Percentiles rank a stretch among this genome's conserved stretches.
Conservation (phyloP, 1,140 invertebrate species). For the Trichogramma pretiosum region DNA sequence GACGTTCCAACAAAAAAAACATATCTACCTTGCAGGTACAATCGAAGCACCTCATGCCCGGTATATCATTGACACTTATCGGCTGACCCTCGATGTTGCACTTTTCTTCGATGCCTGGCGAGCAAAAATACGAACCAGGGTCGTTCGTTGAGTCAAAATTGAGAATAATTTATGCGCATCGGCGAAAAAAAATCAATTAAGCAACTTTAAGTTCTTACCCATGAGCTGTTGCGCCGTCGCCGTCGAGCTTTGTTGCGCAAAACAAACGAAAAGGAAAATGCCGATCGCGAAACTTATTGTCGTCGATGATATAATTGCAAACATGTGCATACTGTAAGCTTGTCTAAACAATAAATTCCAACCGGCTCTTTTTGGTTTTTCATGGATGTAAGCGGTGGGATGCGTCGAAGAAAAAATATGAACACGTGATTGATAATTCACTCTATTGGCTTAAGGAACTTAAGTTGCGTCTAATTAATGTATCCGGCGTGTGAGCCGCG, state of each 20-base stretch:
- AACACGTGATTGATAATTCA: no score
- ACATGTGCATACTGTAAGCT: background rate
- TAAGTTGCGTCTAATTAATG: no score
- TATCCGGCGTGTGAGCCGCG: no score
- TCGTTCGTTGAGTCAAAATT: no score
- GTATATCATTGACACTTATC: conserved; percentile 30
- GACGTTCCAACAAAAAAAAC: background rate
- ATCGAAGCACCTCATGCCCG: conserved; percentile 32
- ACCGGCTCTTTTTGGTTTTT: background rate
- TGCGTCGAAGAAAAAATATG: background rate
- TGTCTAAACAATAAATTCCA: conserved; percentile 1
- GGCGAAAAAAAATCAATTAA: background rate
- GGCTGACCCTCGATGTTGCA: conserved; percentile 33
- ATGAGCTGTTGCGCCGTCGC: background rate
- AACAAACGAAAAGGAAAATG: background rate
- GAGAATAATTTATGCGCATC: no score
- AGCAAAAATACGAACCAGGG: background rate
- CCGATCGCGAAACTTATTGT: background rate
- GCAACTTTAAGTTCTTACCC: conserved; percentile 1
- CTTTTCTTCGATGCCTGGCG: conserved; percentile 30
- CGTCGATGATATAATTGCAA: background rate
- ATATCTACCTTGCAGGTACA: conserved; percentile 36
- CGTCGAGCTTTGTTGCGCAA: background rate
- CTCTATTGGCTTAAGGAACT: no score
- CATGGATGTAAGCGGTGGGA: background rate